Evolutionary conservation across 2,113 vertebrate species (phyloP), one percentile per base, ranked within the genome.

Genomic region (Cyprinodon brontotheroides): DNA sequence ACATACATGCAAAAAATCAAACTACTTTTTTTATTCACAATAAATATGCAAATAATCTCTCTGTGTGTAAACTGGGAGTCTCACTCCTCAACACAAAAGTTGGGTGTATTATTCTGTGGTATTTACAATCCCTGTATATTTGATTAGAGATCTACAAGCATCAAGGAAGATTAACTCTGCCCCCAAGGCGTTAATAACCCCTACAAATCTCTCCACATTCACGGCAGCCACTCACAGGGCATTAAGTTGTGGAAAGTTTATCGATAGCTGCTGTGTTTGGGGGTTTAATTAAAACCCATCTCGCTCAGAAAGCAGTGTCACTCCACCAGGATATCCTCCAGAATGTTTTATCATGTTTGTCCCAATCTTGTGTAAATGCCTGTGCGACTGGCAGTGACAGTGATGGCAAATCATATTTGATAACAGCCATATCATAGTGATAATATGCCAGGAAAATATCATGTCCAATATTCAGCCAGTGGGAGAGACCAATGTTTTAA

Each of bases 231-330:
- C 82, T 91, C 87, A 80, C 89, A 89, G 65, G 75, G 79, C 75
- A 89, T 89, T 90, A 85, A 81, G 79, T 82, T 82, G 82, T 81
- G 74, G 90, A 88, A 88, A 90, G 82, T 91, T 91, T 92, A 90
- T 90, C 81, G 69, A 90, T 87, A 80, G 78, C 53, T 74, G 62
- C 67, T 75, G 75, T 85, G 77, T 91, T 86, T 83, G 45, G 64
- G 62, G 78, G 78, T 93, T 90, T 92, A 91, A 92, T 94, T 92
- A 92, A 92, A 87, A 87, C 68, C 64, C 73, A 78, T 69, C 69
- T 84, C 63, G 65, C 79, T 91, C 79, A 79, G 75, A 84, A 59
- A 65, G 29, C n/a, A 57, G 53, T 78, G 77, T 72, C 76, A 78
- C 70, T 59, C 40, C 72, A 61, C 74, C 60, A 70, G 74, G 61